Evolutionary conservation across 2,113 vertebrate genomes (phyloP).

Genomic region (Dipodomys spectabilis): DNA sequence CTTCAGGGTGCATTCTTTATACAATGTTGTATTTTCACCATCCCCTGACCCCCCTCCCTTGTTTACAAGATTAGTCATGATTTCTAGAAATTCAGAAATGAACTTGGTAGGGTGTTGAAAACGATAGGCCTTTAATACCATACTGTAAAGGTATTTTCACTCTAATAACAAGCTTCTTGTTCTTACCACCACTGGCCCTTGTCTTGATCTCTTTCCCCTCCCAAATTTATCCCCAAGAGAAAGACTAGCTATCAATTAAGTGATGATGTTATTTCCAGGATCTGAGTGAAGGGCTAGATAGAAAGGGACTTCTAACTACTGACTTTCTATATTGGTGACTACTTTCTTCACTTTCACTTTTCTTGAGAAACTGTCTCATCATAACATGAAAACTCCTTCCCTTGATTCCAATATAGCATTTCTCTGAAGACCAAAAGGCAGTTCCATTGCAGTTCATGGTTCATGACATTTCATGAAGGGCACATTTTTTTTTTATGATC

Average conservation of each 20-base stretch:
- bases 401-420: not conserved
- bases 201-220: not conserved
- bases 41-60: not conserved
- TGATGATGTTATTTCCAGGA: not conserved
- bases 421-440: not conserved
- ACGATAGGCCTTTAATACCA: not conserved
- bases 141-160: not conserved
- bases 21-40: not conserved
- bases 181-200: not conserved
- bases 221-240: not conserved
- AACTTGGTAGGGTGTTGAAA: constrained; percentile 1
- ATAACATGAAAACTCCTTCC: not conserved
- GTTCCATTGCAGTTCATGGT: not conserved
- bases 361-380: not conserved
- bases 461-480: not conserved
- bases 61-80: not conserved
- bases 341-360: constrained; percentile 9
- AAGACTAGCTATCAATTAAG: not conserved
- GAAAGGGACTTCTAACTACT: constrained; percentile 17
- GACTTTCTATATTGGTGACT: not conserved
- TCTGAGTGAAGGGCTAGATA: not conserved
- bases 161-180: not conserved
- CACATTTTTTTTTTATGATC: not conserved
- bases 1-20: not conserved
- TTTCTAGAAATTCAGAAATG: constrained; percentile 27